Evolutionary conservation across 64 coral and sea anemone species (phyloP), one percentile per base, ranked within the genome.

Genomic region (Pocillopora verrucosa): DNA sequence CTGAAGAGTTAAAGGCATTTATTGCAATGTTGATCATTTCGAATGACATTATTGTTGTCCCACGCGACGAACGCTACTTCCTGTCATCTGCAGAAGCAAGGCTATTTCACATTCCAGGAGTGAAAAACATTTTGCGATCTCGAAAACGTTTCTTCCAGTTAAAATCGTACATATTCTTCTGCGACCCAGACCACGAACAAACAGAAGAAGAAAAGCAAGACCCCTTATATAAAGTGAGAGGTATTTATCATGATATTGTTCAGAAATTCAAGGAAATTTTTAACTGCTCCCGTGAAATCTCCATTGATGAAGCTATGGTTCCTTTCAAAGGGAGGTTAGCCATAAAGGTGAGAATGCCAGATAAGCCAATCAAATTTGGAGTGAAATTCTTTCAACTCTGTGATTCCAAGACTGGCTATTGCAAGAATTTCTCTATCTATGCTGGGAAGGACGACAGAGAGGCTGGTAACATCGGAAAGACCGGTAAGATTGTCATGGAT

Each of bases 321-420:
- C 81, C 81, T 30, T 87, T 86, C 63, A 92, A 92, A 78, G 82
- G 82, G 56, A 34, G 17, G n/a, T 34, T 90, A 11, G 19, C 61
- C 36, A 80, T 90, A 22, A 73, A 80, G 74, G 59, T 85, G 24
- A 25, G 74, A 85, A 77, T 91, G 90, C 90, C 90, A 60, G 34
- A 77, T 61, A 91, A 91, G 57, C 80, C 60, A 35, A 25, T 84
- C 36, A 88, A 88, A 75, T 88, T 77, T 61, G 74, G 87, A 24
- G 76, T 89, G 37, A 89, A 89, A 89, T 79, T 89, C 75, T 89
- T 89, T 35, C 35, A 89, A 89, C 87, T 89, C n/a, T 69, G 76
- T 36, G 75, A 78, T 77, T 61, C 75, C 35, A 76, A 79, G 60
- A 89, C 76, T 26, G 76, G 87, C 10, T 79, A 79, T 89, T 89